Percentiles rank a stretch among this genome's conserved stretches.
phyloP scores from a whole-genome alignment of 2,797 vertebrate species.

The Hyperoplus lanceolatus region DNA sequence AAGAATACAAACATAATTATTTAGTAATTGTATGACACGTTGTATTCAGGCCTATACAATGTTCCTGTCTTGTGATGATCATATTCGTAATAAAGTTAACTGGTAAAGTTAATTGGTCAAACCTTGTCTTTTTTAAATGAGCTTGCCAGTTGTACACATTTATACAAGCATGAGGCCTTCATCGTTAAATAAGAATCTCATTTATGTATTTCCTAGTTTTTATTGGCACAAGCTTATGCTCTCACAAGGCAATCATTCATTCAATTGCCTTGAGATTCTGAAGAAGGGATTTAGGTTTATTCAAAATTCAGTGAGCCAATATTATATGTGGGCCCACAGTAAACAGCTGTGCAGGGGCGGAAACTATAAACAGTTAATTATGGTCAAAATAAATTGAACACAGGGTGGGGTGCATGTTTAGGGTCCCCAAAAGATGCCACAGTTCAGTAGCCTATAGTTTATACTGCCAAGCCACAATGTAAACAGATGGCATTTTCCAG shows the following conservation, averaged over 20 bases:
- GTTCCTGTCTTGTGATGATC: neutral
- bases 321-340: neutral
- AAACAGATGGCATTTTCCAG: neutral
- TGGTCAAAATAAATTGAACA: neutral
- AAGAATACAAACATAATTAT: neutral
- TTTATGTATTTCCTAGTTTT: too few species aligned
- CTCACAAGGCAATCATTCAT: neutral
- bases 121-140: neutral
- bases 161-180: neutral
- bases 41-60: neutral
- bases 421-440: neutral
- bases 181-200: neutral
- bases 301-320: neutral
- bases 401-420: neutral
- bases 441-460: neutral
- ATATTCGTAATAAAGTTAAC: conserved; percentile 45
- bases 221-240: neutral
- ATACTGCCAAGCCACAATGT: too few species aligned
- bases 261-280: rapidly evolving
- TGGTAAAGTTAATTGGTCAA: neutral
- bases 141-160: neutral
- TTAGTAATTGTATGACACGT: conserved; percentile 13
- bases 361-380: neutral
- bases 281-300: neutral
- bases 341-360: neutral